These are phyloP conservation scores for Chrysaora quinquecirrha DNA, from an alignment of 30 jellyfish, hydroid and myxozoan species.

Conservation along the genomic window DNA sequence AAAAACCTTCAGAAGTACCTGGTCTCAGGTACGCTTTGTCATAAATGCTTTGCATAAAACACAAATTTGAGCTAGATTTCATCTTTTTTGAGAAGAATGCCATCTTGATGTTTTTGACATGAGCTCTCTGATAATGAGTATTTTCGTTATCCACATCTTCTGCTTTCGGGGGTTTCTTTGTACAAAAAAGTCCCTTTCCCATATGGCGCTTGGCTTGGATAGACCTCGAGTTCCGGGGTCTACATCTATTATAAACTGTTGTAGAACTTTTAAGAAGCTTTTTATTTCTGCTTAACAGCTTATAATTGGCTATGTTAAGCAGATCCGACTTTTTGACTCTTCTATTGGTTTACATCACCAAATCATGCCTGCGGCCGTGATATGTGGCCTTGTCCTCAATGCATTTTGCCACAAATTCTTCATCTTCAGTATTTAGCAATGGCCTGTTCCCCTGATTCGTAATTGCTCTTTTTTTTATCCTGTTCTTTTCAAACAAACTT, in stretches of 20 bases:
- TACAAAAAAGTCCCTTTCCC: conserved; percentile 18
- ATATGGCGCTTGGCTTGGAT: conserved; percentile 8
- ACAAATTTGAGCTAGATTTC: neutral
- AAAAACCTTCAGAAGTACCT: conserved; percentile 28
- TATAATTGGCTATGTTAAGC: conserved; percentile 18
- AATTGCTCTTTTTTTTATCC: neutral
- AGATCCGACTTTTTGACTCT: conserved; percentile 11
- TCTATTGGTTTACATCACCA: conserved; percentile 32
- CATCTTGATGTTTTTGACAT: conserved; percentile 27
- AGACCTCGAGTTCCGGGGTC: conserved; percentile 1
- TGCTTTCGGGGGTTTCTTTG: conserved; percentile 18
- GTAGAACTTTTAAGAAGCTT: conserved; percentile 10
- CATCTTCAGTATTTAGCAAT: conserved; percentile 8
- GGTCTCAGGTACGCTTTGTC: conserved; percentile 31
- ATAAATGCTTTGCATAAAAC: conserved; percentile 6
- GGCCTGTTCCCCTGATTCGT: conserved; percentile 1
- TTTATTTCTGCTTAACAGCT: neutral
- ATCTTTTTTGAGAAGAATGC: conserved; percentile 4
- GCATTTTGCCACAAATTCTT: conserved; percentile 9
- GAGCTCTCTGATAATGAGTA: conserved; percentile 26
- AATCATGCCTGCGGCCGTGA: conserved; percentile 33
- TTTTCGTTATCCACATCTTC: conserved; percentile 23
- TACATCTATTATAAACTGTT: conserved; percentile 23
- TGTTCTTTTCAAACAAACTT: neutral
- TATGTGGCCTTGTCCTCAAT: conserved; percentile 25